Evolutionary conservation across 2,888 invertebrate genomes (phyloP).

Genomic region (Alsophila aescularia): DNA sequence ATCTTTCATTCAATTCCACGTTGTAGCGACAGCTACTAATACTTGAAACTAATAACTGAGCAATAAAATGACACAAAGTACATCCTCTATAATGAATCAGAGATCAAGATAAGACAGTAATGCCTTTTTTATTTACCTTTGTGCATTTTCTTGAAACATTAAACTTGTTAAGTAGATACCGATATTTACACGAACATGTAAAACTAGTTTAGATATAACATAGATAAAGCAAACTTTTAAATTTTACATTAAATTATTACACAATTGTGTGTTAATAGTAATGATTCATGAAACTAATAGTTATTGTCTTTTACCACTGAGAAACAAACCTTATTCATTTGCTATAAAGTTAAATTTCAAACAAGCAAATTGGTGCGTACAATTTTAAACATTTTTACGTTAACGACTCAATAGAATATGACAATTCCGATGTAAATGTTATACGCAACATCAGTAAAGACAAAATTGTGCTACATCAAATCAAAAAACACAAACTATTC

Average conservation of each 20-base stretch:
- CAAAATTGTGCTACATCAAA: neutral
- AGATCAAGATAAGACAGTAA: slow-evolving; percentile 7
- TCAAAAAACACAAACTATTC: neutral
- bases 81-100: slow-evolving; percentile 1
- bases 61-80: neutral
- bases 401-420: neutral
- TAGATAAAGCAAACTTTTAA: neutral
- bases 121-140: neutral
- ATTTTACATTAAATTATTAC: neutral
- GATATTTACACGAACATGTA: neutral
- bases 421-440: neutral
- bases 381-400: neutral
- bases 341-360: neutral
- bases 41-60: neutral
- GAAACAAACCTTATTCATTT: neutral
- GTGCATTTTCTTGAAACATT: neutral
- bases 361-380: neutral
- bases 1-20: too few species aligned
- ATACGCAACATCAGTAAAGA: neutral
- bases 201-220: neutral
- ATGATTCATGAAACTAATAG: neutral
- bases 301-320: neutral
- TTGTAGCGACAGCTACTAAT: neutral
- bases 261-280: neutral
- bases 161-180: neutral